These are phyloP conservation scores for Zelleria hepariella DNA, from an alignment of 2,888 invertebrate genomes.

Conservation along the genomic window DNA sequence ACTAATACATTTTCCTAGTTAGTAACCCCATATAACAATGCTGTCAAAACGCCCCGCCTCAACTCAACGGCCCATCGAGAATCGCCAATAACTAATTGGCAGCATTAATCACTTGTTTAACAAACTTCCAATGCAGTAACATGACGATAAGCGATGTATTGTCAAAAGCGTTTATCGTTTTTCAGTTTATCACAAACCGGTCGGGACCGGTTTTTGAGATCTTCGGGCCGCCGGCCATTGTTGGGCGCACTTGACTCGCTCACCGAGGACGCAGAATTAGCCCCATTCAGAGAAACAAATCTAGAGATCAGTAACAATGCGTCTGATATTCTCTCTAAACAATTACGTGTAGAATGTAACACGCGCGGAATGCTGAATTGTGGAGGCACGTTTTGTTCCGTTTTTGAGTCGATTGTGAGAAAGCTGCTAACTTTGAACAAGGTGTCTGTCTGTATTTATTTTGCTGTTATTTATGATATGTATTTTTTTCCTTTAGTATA, in stretches of 20 bases:
- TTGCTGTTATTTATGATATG: too few species aligned
- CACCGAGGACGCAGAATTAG: neutral
- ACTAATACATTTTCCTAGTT: too few species aligned
- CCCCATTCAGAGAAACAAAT: neutral
- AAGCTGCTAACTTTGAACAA: neutral
- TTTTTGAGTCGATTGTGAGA: neutral
- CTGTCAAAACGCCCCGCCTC: neutral
- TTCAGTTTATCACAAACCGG: constrained; percentile 5
- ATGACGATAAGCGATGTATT: constrained; percentile 2
- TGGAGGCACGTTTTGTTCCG: neutral
- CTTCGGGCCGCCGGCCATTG: neutral
- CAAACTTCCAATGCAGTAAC: neutral
- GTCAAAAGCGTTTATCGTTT: constrained; percentile 5
- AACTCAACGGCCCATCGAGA: neutral
- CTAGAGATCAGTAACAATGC: neutral
- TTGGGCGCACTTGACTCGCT: constrained; percentile 2
- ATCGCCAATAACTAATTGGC: neutral
- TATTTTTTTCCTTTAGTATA: too few species aligned
- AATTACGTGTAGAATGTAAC: neutral
- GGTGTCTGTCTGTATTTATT: too few species aligned
- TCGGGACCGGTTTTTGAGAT: neutral
- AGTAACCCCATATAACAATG: too few species aligned
- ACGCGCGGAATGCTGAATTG: neutral
- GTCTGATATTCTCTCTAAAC: neutral
- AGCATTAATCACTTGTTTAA: neutral